Conservation (phyloP, 2,888 invertebrate genomes). For the Arge pagana region DNA sequence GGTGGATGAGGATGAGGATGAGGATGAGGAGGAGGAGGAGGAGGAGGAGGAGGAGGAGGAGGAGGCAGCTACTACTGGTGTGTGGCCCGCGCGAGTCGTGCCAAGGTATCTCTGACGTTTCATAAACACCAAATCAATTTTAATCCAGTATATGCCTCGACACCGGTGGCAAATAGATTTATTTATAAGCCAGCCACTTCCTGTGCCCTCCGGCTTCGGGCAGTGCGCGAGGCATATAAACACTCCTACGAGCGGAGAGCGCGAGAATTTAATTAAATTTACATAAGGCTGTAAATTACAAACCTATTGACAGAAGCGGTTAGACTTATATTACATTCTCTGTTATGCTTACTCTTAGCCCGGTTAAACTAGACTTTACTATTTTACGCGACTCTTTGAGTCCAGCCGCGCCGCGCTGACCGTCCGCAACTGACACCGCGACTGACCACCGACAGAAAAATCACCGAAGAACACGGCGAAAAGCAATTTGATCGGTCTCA, state of each 20-base stretch:
- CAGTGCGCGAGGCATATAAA: slow-evolving; percentile 12
- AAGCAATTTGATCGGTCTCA: too few relatives aligned
- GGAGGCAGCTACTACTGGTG: slow-evolving; percentile 17
- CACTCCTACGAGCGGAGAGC: slow-evolving; percentile 13
- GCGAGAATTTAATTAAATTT: slow-evolving; percentile 46
- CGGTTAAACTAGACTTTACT: slow-evolving; percentile 55
- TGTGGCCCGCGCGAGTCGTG: slow-evolving; percentile 27
- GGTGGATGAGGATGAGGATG: too few relatives aligned
- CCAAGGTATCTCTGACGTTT: slow-evolving; percentile 48
- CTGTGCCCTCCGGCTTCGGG: slow-evolving; percentile 27
- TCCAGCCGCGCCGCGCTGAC: slow-evolving; percentile 36
- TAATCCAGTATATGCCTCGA: slow-evolving; percentile 34
- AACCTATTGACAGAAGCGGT: slow-evolving; percentile 41
- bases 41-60: slow-evolving; percentile 3
- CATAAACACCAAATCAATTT: slow-evolving; percentile 54
- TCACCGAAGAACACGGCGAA: too few relatives aligned
- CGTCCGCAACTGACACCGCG: too few relatives aligned
- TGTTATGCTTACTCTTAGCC: slow-evolving; percentile 52
- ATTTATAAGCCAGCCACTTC: slow-evolving; percentile 47
- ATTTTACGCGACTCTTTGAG: slow-evolving; percentile 51
- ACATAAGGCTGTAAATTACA: slow-evolving; percentile 45
- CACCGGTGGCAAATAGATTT: slow-evolving; percentile 36
- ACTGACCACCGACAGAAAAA: too few relatives aligned
- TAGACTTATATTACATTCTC: slow-evolving; percentile 44
- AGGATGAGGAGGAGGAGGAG: too few relatives aligned